phyloP scores from a whole-genome alignment of 2,888 invertebrate species.

The Chymomyza caudatula region DNA sequence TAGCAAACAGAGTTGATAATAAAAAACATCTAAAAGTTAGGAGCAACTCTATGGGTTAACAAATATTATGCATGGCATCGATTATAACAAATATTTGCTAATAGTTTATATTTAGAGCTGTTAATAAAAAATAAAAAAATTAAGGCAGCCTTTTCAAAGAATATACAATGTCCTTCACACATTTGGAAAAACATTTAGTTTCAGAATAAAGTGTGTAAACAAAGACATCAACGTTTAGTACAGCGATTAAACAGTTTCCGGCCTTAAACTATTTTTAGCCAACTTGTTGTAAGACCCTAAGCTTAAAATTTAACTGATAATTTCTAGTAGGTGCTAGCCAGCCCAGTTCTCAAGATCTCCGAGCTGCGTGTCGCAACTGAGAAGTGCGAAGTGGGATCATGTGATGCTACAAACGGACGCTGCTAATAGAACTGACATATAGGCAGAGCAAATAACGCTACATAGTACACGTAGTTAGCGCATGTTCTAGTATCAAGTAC shows the following conservation, averaged over 20 bases:
- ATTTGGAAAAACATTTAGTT: neutral
- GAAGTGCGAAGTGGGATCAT: constrained; percentile 53
- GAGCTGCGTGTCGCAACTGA: neutral
- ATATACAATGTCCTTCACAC: neutral
- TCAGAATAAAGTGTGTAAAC: too few relatives aligned
- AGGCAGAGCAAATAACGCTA: constrained; percentile 20
- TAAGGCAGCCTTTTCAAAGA: neutral
- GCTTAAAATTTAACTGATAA: neutral
- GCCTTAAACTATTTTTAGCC: neutral
- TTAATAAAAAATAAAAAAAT: neutral
- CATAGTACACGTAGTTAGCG: constrained; percentile 13
- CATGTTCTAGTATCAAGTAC: constrained; percentile 21
- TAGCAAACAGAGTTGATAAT: neutral
- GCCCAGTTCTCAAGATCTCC: neutral
- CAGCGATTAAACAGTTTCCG: too few relatives aligned
- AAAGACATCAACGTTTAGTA: too few relatives aligned
- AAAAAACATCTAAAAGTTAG: neutral
- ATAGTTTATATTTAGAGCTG: neutral
- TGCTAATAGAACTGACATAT: constrained; percentile 26
- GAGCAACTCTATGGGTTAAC: neutral
- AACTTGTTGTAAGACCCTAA: neutral
- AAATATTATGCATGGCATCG: too few relatives aligned
- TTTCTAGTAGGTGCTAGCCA: neutral
- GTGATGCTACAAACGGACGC: constrained; percentile 30
- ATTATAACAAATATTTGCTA: neutral